Conservation (phyloP, 2,797 vertebrate genomes). For the Cossypha dichroa region DNA sequence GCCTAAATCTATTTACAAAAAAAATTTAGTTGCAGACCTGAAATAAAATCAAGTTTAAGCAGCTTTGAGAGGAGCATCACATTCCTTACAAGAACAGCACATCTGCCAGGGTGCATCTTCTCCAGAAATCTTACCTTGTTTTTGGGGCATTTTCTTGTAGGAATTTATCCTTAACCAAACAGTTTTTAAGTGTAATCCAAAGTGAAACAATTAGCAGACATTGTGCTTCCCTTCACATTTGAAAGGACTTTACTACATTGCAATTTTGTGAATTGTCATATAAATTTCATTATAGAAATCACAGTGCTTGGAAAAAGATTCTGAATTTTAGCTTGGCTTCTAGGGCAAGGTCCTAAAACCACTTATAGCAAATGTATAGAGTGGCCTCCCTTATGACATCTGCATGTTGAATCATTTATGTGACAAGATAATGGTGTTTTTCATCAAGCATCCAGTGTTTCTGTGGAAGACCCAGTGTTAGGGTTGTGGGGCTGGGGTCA, state of each 20-base stretch:
- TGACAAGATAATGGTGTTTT: background rate
- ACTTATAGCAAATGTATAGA: background rate
- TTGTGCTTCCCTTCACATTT: background rate
- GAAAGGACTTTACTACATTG: background rate
- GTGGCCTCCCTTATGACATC: background rate
- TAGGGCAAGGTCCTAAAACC: background rate
- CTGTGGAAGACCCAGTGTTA: background rate
- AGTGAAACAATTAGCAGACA: background rate
- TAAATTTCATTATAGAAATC: background rate
- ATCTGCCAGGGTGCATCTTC: slow-evolving; percentile 16
- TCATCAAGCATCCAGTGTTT: background rate
- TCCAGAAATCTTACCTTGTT: slow-evolving; percentile 3
- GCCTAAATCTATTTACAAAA: slow-evolving; percentile 81
- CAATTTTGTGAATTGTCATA: background rate
- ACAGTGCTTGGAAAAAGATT: background rate
- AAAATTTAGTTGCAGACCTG: slow-evolving; percentile 71
- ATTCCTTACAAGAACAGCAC: slow-evolving; percentile 53
- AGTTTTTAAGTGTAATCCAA: background rate
- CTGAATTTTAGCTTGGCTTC: background rate
- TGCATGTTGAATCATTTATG: background rate
- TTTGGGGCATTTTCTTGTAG: background rate
- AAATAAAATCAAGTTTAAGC: slow-evolving; percentile 79
- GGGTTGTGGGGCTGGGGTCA: background rate
- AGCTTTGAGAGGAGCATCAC: slow-evolving; percentile 56
- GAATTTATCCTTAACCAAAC: background rate